Percentiles rank a stretch among this genome's conserved stretches.
Conservation (phyloP, 1,140 invertebrate species). For the Vanessa atalanta region DNA sequence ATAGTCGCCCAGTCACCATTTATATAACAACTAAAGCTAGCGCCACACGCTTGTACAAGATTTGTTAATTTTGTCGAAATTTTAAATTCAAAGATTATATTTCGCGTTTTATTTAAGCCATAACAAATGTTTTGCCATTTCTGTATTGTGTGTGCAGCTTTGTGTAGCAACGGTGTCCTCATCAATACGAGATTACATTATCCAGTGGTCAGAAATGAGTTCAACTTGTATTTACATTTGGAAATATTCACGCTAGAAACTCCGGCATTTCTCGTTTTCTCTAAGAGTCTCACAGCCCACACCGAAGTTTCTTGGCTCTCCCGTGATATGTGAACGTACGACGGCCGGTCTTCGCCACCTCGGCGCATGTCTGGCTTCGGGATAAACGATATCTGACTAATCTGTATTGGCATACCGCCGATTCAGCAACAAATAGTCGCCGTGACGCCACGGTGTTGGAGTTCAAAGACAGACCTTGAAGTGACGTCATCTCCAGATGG, state of each 20-base stretch:
- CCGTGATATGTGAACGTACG: too few species aligned
- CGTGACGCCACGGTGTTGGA: neutral
- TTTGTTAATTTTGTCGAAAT: neutral
- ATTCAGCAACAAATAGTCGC: neutral
- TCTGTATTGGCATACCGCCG: neutral
- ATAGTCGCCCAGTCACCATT: slow-evolving; percentile 7
- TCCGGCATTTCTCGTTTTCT: too few species aligned
- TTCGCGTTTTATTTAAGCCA: too few species aligned
- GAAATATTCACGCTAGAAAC: too few species aligned
- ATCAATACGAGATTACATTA: too few species aligned
- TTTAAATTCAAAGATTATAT: too few species aligned
- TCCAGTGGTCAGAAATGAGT: too few species aligned
- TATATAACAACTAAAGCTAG: slow-evolving; percentile 6
- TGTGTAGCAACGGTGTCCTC: too few species aligned
- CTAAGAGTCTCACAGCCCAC: too few species aligned
- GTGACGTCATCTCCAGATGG: slow-evolving; percentile 11
- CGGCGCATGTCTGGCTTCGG: slow-evolving; percentile 1
- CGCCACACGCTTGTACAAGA: neutral
- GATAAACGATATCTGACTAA: neutral
- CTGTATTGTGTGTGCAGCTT: too few species aligned
- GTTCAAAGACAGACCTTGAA: slow-evolving; percentile 32
- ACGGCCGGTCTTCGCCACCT: neutral
- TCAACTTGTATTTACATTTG: too few species aligned
- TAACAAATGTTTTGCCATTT: too few species aligned
- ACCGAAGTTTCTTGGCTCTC: neutral